These are phyloP conservation scores for Drosophila kikkawai DNA, from an alignment of 1,140 invertebrate genomes.

Conservation along the genomic window DNA sequence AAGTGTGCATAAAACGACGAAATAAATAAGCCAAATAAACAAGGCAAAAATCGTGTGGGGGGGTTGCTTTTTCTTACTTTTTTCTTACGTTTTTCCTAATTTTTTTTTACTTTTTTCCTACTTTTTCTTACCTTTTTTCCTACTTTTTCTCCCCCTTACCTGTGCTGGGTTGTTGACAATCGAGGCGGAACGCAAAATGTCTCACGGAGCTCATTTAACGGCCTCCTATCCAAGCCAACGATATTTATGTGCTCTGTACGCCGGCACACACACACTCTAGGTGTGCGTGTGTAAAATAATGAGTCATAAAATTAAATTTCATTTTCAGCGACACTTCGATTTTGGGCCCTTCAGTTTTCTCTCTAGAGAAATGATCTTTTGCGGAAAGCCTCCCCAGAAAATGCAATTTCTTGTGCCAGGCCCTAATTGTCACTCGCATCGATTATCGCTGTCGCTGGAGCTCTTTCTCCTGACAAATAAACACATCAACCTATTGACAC, in stretches of 20 bases:
- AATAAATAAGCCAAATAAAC: slow-evolving; percentile 80
- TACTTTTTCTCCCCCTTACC: neutral
- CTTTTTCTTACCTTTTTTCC: too few species aligned
- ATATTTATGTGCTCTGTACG: slow-evolving; percentile 48
- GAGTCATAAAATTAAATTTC: slow-evolving; percentile 79
- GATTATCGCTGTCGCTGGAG: slow-evolving; percentile 50
- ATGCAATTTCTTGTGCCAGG: slow-evolving; percentile 20
- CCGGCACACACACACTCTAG: neutral
- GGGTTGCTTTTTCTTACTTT: neutral
- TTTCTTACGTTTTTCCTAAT: neutral
- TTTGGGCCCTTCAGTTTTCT: slow-evolving; percentile 4
- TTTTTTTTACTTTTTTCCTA: neutral
- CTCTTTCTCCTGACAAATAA: slow-evolving; percentile 59
- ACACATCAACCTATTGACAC: slow-evolving; percentile 74
- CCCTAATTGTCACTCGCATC: slow-evolving; percentile 67
- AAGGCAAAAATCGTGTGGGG: neutral
- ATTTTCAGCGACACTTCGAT: slow-evolving; percentile 48
- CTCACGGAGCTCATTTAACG: slow-evolving; percentile 74
- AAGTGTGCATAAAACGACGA: slow-evolving; percentile 65
- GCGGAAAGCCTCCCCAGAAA: neutral
- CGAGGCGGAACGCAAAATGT: slow-evolving; percentile 44
- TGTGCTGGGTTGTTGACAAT: slow-evolving; percentile 40
- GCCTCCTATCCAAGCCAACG: slow-evolving; percentile 38
- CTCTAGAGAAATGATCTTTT: slow-evolving; percentile 23
- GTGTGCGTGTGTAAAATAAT: slow-evolving; percentile 63